Evolutionary conservation across 1,140 invertebrate species (phyloP), one percentile per base, ranked within the genome.

Genomic region (Panagrolaimus sp.): DNA sequence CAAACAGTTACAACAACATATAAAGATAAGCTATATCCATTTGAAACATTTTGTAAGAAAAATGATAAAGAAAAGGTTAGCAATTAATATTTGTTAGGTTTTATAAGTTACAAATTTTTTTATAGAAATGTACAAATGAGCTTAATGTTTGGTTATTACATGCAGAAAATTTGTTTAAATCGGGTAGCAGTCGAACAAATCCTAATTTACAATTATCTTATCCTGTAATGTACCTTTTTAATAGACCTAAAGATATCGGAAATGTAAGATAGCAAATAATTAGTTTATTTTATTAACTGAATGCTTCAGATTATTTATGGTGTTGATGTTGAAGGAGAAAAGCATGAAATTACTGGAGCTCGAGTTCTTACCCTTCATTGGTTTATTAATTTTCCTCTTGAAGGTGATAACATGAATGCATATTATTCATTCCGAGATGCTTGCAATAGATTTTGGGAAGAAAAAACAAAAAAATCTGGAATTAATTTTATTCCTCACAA

Each of bases 401-500:
- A 42, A 9, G 69, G 65, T 16, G 66, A 77, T 43, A 75, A 67
- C 44, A 67, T 73, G 65, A 45, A 27, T 14, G 79, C 79, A 31
- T 81, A 81, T 67, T 68, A 72, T 31, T 63, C 69, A 3, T 82
- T 69, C 67, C 64, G 80, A 11, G 72, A 83, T 14, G 45, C 69
- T 13, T 67, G 83, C 20, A 80, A 82, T 46, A 42, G 69, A 43
- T 82, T 80, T 61, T 82, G 80, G 80, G 67, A 79, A 25, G 43
- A 23, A 5, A 83, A 79, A 47, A 76, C 74, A 8, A 65, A 65
- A n/a, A 57, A 74, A 23, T 74, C 74, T 25, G 67, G 79, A 23
- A 78, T 82, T 43, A 69, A 82, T 20, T 83, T 82, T 47, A 81
- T 82, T 73, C 81, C 80, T 27, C 80, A 82, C 67, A 82, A 82